Evolutionary conservation across 2,113 vertebrate species (phyloP).

Genomic region (Atrichornis clamosus): DNA sequence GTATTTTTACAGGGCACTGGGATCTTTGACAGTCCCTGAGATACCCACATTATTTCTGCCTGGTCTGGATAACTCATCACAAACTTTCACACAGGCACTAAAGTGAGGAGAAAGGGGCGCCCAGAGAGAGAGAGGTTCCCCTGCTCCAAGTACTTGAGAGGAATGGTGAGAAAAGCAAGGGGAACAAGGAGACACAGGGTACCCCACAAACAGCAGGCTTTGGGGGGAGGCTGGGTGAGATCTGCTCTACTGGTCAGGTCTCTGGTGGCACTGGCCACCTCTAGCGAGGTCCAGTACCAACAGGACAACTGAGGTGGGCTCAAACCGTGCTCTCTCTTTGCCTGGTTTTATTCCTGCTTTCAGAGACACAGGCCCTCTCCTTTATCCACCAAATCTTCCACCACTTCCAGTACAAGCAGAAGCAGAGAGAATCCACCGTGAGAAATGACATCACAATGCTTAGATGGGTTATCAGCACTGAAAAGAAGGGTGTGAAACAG

Average conservation of each 20-base stretch:
- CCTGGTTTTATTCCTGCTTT: not conserved
- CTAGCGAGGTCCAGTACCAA: too few species aligned
- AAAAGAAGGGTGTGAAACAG: not conserved
- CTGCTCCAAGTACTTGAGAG: not conserved
- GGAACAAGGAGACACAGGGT: not conserved
- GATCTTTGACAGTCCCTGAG: not conserved
- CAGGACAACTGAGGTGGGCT: not conserved
- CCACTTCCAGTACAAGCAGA: not conserved
- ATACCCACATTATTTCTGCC: not conserved
- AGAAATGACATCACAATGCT: not conserved
- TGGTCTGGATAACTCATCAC: not conserved
- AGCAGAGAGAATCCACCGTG: not conserved
- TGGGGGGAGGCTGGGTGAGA: not conserved
- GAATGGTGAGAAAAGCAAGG: not conserved
- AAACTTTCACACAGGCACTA: not conserved
- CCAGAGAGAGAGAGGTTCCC: not conserved
- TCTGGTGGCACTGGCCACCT: not conserved
- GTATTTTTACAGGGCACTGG: not conserved
- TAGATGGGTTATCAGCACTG: not conserved
- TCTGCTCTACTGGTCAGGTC: not conserved
- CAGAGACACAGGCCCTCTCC: not conserved
- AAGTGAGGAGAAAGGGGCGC: not conserved
- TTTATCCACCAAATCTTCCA: not conserved
- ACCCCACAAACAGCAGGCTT: not conserved
- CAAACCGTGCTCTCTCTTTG: not conserved